Evolutionary conservation across 2,888 invertebrate species (phyloP).

Genomic region (Pherbina coryleti): DNA sequence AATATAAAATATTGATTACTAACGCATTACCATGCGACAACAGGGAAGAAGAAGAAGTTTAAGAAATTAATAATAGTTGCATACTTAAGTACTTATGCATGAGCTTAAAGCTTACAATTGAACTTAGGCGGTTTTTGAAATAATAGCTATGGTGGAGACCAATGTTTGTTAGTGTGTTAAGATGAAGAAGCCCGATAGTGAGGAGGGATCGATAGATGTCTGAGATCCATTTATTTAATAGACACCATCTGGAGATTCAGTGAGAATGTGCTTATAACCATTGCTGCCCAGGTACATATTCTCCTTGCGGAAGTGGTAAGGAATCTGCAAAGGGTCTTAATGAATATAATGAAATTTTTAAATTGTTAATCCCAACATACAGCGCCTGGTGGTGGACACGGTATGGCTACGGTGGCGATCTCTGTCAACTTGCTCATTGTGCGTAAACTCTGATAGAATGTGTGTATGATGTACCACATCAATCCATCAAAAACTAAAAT

Average conservation of each 20-base stretch:
- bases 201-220: neutral
- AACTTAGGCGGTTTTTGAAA: neutral
- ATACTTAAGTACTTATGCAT: neutral
- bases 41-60: constrained; percentile 9
- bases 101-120: neutral
- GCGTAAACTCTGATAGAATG: constrained; percentile 65
- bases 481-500: constrained; percentile 61
- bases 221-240: constrained; percentile 48
- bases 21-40: constrained; percentile 3
- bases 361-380: constrained; percentile 53
- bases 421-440: constrained; percentile 68
- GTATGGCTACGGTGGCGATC: constrained; percentile 69
- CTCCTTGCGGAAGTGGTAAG: constrained; percentile 67
- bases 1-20: neutral
- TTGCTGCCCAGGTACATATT: constrained; percentile 69
- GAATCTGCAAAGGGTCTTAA: constrained; percentile 56
- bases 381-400: constrained; percentile 67
- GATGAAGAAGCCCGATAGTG: neutral
- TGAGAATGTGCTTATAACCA: constrained; percentile 68
- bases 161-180: neutral
- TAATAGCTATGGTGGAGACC: no score
- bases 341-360: neutral
- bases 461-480: constrained; percentile 67
- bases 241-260: constrained; percentile 65
- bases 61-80: neutral